Base-by-base conservation (phyloP, 2,888 invertebrate species). In the Smittia aterrima region DNA sequence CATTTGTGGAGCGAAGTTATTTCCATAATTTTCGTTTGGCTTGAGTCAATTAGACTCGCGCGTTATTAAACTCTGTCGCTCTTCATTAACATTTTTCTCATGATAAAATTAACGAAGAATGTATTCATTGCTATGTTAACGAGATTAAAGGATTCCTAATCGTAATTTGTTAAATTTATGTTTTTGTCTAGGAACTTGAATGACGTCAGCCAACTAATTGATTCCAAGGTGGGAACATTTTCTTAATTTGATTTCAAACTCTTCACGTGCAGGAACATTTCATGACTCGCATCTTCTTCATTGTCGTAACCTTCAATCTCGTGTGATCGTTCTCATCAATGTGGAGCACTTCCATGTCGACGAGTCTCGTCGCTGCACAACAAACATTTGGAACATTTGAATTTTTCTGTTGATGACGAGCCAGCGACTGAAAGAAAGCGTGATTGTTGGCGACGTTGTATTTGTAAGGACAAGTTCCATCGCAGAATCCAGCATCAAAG, bases 401-500 rank as follows among this genome's bases (percentile, higher is more conserved):
- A 11, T 74, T 53, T 11, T 66, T 64, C 0, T 32, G 24, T 20
- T 73, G 58, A 73, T 74, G 74, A 25, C 62, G 74, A 6, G 66
- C 64, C 1, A 74, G 27, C 13, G 74, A 74, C 41, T 74, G 74
- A 27, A 74, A 66, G 20, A 62, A 74, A 2, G 74, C 74, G 22
- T 74, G 74, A 66, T 64, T 66, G 47, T 58, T 74, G 9, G 40
- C 74, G 11, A 66, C 62, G 64, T 66, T 66, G 18, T 74, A 54
- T 6, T 62, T 40, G 20, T 40, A 74, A 24, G 89, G 90, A 79
- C 90, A 90, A 66, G 87, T 84, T 1, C 90, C 91, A 76, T 87
- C 87, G 79, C 91, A 91, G 78, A 86, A 90, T 13, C 89, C 90
- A 0, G 90, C 90, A 79, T 91, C 89, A 79, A 90, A 90, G 16